A percentile compares a stretch with the other conserved stretches of the same genome.
phyloP scores from a whole-genome alignment of 2,888 invertebrate species.

The Chorisops tibialis region DNA sequence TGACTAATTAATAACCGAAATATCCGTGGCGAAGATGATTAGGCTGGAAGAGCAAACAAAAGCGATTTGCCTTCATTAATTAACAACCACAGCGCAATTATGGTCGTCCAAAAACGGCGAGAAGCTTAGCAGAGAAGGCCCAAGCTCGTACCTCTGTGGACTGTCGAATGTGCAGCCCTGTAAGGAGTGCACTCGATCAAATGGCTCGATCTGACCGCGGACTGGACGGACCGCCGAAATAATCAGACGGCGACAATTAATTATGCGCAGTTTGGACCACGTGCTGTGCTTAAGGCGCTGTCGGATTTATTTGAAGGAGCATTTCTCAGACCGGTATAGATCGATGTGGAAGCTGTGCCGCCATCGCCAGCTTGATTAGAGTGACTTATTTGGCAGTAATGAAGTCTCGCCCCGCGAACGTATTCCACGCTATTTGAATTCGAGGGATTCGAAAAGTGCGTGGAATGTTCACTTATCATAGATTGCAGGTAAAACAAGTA shows the following conservation, averaged over 20 bases:
- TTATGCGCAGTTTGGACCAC: conserved; percentile 4
- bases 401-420: neutral
- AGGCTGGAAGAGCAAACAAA: conserved; percentile 13
- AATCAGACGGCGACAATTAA: conserved; percentile 10
- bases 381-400: conserved; percentile 1
- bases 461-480: too few relatives aligned
- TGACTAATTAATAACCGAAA: conserved; percentile 10
- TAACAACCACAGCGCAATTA: neutral
- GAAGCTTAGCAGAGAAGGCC: conserved; percentile 26
- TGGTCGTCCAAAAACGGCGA: neutral
- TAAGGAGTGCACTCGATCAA: too few relatives aligned
- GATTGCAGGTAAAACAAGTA: too few relatives aligned
- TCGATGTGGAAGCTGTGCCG: neutral
- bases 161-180: too few relatives aligned
- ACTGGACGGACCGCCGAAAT: neutral
- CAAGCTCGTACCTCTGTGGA: too few relatives aligned
- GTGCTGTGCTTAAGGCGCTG: conserved; percentile 5
- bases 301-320: conserved; percentile 7
- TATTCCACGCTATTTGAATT: too few relatives aligned
- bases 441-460: too few relatives aligned
- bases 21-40: conserved; percentile 18
- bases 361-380: neutral
- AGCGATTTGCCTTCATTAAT: conserved; percentile 12
- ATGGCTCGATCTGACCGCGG: neutral
- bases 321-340: neutral